Conservation (phyloP, 2,113 vertebrate genomes). For the Phocoena phocoena region DNA sequence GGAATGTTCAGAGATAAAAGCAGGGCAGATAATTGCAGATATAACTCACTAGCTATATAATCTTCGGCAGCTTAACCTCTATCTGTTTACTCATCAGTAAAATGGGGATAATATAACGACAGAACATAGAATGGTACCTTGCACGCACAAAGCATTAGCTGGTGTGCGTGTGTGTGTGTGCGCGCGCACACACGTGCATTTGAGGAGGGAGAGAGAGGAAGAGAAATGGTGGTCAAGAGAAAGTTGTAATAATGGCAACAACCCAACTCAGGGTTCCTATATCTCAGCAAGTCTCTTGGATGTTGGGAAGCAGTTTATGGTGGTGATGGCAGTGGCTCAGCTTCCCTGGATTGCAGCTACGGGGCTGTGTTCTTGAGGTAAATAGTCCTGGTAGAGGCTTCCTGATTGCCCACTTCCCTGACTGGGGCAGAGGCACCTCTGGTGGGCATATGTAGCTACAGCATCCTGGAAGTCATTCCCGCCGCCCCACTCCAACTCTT, state of each 20-base stretch:
- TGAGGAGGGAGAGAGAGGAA: neutral
- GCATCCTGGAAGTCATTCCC: neutral
- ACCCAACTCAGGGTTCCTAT: neutral
- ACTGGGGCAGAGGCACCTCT: neutral
- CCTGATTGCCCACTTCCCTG: neutral
- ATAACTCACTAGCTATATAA: neutral
- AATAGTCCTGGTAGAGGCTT: neutral
- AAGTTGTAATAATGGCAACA: neutral
- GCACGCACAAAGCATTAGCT: neutral
- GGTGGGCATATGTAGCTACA: neutral
- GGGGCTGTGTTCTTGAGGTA: neutral
- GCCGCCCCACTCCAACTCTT: neutral
- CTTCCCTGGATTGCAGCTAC: neutral
- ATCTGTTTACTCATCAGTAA: neutral
- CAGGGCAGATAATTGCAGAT: neutral
- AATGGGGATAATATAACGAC: neutral
- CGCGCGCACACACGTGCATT: neutral
- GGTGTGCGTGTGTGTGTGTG: neutral
- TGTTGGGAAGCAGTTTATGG: neutral
- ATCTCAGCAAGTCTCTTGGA: neutral
- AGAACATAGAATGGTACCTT: neutral
- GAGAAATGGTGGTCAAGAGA: neutral
- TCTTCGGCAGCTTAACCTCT: neutral
- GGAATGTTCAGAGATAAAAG: conserved; percentile 2
- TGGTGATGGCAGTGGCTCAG: neutral